Conservation (phyloP, 1,140 invertebrate genomes). For the Drosophila rhopaloa region DNA sequence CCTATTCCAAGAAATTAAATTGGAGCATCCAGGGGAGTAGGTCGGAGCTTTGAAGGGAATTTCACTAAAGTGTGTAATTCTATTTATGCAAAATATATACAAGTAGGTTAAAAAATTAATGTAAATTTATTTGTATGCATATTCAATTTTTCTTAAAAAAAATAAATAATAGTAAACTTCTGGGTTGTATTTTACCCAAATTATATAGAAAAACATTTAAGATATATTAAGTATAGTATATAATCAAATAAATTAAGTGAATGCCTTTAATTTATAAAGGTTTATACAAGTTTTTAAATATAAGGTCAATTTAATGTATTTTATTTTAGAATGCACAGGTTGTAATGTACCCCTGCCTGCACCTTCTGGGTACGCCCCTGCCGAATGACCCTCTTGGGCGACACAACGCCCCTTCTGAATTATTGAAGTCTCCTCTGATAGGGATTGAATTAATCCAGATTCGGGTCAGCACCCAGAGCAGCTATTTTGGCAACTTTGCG, state of each 20-base stretch:
- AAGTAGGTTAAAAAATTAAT: too few species aligned
- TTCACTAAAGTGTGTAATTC: not conserved
- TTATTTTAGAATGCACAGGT: not conserved
- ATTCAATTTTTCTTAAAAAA: too few species aligned
- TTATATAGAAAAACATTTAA: too few species aligned
- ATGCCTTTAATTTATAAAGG: too few species aligned
- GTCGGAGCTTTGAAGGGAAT: not conserved
- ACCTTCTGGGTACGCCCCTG: not conserved
- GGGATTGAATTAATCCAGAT: conserved; percentile 58
- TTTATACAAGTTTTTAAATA: too few species aligned
- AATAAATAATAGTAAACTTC: too few species aligned
- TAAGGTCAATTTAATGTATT: not conserved
- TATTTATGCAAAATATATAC: too few species aligned
- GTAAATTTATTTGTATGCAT: too few species aligned
- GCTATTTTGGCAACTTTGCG: conserved; percentile 62
- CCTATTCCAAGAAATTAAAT: not conserved
- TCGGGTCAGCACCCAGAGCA: conserved; percentile 63
- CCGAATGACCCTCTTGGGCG: conserved; percentile 13
- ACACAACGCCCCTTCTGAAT: conserved; percentile 26
- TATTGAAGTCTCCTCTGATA: conserved; percentile 36
- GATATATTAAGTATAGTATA: too few species aligned
- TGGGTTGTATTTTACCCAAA: too few species aligned
- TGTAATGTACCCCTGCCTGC: not conserved
- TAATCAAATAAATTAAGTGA: too few species aligned
- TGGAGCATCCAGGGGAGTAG: not conserved